Conservation (phyloP, 2,888 invertebrate genomes). For the Himalopsyche japonica region DNA sequence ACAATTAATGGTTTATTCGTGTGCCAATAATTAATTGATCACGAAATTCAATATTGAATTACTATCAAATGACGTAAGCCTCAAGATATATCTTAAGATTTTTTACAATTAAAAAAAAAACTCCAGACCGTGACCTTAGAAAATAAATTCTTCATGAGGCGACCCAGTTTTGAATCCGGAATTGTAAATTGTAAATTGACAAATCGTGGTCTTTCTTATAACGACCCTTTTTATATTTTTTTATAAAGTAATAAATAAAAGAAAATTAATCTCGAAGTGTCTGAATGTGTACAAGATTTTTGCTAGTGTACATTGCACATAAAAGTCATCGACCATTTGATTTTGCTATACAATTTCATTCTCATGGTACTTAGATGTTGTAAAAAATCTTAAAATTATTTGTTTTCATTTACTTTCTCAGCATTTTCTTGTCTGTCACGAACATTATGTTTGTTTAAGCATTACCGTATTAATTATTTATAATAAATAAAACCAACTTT, state of each 20-base stretch:
- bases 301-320: not conserved
- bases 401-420: not conserved
- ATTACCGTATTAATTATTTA: too few relatives aligned
- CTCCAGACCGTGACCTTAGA: not conserved
- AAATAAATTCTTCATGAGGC: not conserved
- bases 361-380: not conserved
- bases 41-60: not conserved
- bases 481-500: too few relatives aligned
- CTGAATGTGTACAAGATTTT: not conserved
- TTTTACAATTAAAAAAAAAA: not conserved
- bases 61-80: not conserved
- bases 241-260: not conserved
- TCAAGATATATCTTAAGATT: not conserved
- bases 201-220: not conserved
- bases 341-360: not conserved
- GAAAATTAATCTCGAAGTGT: not conserved
- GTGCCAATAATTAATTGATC: not conserved
- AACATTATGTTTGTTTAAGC: too few relatives aligned
- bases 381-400: not conserved
- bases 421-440: too few relatives aligned
- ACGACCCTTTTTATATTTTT: not conserved
- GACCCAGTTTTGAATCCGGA: not conserved
- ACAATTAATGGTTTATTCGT: not conserved
- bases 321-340: not conserved
- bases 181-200: not conserved